Evolutionary conservation across 2,113 vertebrate genomes (phyloP).

Genomic region (Ursus arctos): DNA sequence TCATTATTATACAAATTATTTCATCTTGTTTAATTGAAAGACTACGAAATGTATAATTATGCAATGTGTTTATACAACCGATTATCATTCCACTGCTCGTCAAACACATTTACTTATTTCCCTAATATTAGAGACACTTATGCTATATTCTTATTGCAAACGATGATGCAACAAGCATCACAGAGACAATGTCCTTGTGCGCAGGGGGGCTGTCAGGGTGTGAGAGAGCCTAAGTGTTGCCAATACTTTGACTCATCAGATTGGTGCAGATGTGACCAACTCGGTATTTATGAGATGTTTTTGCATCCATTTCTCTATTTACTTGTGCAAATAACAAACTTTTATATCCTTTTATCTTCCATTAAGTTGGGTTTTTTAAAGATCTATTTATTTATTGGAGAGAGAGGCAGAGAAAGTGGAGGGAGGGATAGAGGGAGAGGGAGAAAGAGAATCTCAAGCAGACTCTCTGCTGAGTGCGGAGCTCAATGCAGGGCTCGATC

Average conservation of each 20-base stretch:
- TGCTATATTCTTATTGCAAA: not conserved
- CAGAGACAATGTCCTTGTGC: accelerated
- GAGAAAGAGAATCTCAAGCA: not conserved
- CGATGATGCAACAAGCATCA: not conserved
- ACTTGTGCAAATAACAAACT: not conserved
- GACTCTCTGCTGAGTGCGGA: not conserved
- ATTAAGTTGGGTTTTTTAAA: not conserved
- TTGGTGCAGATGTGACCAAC: not conserved
- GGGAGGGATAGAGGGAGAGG: not conserved
- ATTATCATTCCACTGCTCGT: not conserved
- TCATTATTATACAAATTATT: not conserved
- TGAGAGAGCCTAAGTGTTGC: not conserved
- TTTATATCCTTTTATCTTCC: not conserved
- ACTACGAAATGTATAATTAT: not conserved
- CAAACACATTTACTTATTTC: not conserved
- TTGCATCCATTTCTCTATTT: not conserved
- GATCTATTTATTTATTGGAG: not conserved
- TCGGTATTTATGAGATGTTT: not conserved
- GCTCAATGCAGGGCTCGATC: not conserved
- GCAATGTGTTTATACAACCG: not conserved
- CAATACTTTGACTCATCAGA: not conserved
- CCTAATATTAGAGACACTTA: not conserved
- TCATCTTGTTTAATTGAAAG: not conserved
- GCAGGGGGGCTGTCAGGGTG: accelerated
- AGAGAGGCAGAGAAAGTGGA: not conserved